Evolutionary conservation across 1,140 invertebrate genomes (phyloP).

Genomic region (Uloborus diversus): DNA sequence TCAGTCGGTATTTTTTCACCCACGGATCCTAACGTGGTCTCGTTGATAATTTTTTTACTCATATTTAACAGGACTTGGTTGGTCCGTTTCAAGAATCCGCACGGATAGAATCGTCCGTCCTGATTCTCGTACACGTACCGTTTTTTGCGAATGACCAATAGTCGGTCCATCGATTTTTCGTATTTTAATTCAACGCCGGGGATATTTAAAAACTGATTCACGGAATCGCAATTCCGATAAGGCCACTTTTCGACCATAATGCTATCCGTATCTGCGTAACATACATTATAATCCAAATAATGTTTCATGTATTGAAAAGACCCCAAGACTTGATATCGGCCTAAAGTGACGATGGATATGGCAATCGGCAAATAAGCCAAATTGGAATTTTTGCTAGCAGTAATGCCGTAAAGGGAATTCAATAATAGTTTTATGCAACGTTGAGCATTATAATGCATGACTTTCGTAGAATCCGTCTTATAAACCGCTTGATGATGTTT

Average conservation of each 20-base stretch:
- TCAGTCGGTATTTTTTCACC: neutral
- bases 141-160: slow-evolving; percentile 9
- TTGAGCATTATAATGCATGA: slow-evolving; percentile 19
- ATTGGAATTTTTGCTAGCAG: slow-evolving; percentile 21
- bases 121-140: neutral
- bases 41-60: neutral
- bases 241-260: neutral
- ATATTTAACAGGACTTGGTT: neutral
- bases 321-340: slow-evolving; percentile 3
- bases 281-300: neutral
- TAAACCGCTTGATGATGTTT: neutral
- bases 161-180: neutral
- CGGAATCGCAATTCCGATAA: neutral
- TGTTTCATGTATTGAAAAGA: slow-evolving; percentile 7
- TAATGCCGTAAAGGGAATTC: slow-evolving; percentile 20
- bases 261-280: slow-evolving; percentile 19
- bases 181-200: neutral
- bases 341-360: slow-evolving; percentile 13
- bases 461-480: slow-evolving; percentile 4
- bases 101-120: neutral
- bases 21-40: too few species aligned
- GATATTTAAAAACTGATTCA: neutral
- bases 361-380: neutral
- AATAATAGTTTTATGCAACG: slow-evolving; percentile 19
- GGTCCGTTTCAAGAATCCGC: neutral